Conservation (phyloP, 2,797 vertebrate genomes). For the Podargus strigoides region DNA sequence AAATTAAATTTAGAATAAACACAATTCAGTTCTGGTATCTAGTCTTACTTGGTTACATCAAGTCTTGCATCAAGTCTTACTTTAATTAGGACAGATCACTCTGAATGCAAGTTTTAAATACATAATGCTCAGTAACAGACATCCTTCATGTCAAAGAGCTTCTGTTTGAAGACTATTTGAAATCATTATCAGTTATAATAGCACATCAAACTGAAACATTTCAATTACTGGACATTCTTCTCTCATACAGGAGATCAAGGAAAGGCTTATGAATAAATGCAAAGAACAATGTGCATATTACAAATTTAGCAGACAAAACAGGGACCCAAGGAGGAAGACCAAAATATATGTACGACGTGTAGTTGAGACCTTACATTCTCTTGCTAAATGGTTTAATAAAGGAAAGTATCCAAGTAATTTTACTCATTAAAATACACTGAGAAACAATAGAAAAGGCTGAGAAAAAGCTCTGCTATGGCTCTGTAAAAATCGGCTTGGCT, state of each 20-base stretch:
- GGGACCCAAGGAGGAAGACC: background rate
- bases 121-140: background rate
- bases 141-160: background rate
- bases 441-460: background rate
- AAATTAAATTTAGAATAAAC: background rate
- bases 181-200: background rate
- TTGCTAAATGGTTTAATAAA: background rate
- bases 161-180: background rate
- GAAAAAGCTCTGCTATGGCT: background rate
- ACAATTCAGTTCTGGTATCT: background rate
- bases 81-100: background rate
- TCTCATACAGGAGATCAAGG: background rate
- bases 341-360: background rate
- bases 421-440: background rate
- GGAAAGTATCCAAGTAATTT: background rate
- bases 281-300: background rate
- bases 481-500: constrained; percentile 3
- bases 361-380: background rate
- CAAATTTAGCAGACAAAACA: background rate
- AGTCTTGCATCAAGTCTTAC: background rate
- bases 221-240: background rate
- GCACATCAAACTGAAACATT: background rate
- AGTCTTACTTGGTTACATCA: background rate
- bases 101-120: background rate
- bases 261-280: background rate